Base-by-base conservation (phyloP, 2,113 vertebrate genomes). In the Uria lomvia region DNA sequence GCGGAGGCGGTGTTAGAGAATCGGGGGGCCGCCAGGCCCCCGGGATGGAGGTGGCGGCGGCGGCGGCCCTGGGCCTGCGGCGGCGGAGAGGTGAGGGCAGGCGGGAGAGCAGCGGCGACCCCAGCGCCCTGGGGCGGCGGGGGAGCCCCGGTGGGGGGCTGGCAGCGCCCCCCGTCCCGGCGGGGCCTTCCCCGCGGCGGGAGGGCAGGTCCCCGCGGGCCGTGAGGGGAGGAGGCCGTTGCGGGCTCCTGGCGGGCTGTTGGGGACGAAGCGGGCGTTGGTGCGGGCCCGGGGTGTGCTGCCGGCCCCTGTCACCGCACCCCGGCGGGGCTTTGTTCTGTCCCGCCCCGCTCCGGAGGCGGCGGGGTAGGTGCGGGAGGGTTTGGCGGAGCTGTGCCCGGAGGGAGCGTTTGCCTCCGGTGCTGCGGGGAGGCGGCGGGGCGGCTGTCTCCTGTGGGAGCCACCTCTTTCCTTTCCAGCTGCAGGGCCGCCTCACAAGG, bases 1-100 rank as follows among this genome's bases (percentile, higher is more conserved):
- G 97, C 97, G 97, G 97, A 98, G 97, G 97, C 97, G 96, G 97
- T 68, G 91, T 96, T 96, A 85, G 96, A 96, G 98, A 97, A 97
- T 96, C 91, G 97, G 97, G 97, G 96, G 97, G 96, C 97, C 94
- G 77, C 94, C 70, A 90, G 95, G 96, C 94, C 96, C 97, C 97
- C 98, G 95, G 97, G 91, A 98, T 98, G 98, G 98, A 97, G 97
- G 96, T 60, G 91, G 96, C 70, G 96, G 96, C 77, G 74, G 95
- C 75, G 79, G 94, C 76, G 70, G 70, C 71, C 45, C 71, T 26
- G 78, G 71, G 72, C 86, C 84, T 62, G 75, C 56, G 92, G 92
- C 81, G 82, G 75, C 78, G 36, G 60, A 67, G 80, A 83, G 91
- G 95, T 80, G 63, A 86, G 53, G 45, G 55, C 11, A 18, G 73